Conservation (phyloP, 2,113 vertebrate species). For the Elaphurus davidianus region DNA sequence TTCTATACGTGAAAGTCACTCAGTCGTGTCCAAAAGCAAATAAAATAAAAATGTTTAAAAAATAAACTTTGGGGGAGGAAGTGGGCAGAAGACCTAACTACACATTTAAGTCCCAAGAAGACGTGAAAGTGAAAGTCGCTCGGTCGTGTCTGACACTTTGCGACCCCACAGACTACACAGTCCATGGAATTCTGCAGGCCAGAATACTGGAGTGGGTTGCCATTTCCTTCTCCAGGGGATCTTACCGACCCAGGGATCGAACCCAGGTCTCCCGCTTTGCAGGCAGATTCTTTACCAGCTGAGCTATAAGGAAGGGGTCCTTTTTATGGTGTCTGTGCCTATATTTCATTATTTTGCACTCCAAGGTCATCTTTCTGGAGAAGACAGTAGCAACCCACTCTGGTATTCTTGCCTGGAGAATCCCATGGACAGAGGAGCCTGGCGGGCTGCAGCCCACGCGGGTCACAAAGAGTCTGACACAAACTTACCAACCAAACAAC, state of each 20-base stretch:
- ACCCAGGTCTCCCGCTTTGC: too few species aligned
- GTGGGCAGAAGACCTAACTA: too few species aligned
- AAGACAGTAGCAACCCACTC: background rate
- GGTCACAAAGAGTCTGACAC: fast-evolving
- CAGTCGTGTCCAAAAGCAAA: background rate
- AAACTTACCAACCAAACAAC: fast-evolving
- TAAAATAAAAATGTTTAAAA: background rate
- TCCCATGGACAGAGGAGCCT: background rate
- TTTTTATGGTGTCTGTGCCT: fast-evolving
- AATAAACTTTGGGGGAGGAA: background rate
- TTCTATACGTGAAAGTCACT: background rate
- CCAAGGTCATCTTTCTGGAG: background rate
- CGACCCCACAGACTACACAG: background rate
- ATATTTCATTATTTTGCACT: too few species aligned
- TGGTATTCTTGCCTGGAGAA: background rate
- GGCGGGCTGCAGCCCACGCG: fast-evolving
- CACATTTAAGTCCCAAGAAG: background rate
- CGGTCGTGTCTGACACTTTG: background rate
- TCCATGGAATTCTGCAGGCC: background rate
- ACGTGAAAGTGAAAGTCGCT: background rate
- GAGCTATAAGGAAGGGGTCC: too few species aligned
- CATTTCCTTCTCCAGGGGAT: too few species aligned
- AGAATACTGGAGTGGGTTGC: background rate
- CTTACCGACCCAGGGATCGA: too few species aligned
- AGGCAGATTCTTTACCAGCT: too few species aligned